Evolutionary conservation across 1,140 invertebrate genomes (phyloP), one percentile per base, ranked within the genome.

Genomic region (Zaprionus ornatus): DNA sequence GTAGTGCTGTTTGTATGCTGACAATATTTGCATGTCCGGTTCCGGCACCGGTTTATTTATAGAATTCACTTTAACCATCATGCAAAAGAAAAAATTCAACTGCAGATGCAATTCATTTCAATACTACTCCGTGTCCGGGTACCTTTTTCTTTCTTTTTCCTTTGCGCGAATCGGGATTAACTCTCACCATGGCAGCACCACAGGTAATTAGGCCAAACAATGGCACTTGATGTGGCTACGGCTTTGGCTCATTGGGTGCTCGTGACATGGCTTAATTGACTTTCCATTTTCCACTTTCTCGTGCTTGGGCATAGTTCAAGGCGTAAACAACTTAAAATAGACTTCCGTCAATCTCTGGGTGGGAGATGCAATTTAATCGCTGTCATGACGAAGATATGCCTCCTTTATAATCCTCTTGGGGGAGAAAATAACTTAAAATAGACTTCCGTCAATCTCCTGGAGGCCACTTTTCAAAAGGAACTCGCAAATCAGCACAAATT

Each of bases 41-140:
- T 3, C 19, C 50, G 35, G 54, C 61, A 45, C 15, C 64, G 23
- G 62, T 61, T 63, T 87, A 80, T 87, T 74, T 74, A 83, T 90
- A 77, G 80, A 52, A 45, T 50, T 55, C 23, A 42, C 70, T 50
- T 37, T 23, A 23, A 13, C 5, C 27, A 19, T 55, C 50, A 64
- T 70, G 48, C 17, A 55, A 57, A 70, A 50, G 19, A 50, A 57
- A 70, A 50, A 10, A 50, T 35, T 59, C 32, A 54, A 23, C n/a
- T 45, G 50, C 32, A 45, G 45, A 27, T 66, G 25, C 29, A 27
- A 74, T 67, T 67, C 56, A 59, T 32, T 27, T 61, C 42, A 64
- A 45, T 63, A 61, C 48, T 4, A 63, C 27, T 63, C 29, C 9
- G 2, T 29, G 3, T 29, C 0, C 29, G 2, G 10, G 29, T 10